phyloP scores from a whole-genome alignment of 2,113 vertebrate genomes.

The Centropus bengalensis region DNA sequence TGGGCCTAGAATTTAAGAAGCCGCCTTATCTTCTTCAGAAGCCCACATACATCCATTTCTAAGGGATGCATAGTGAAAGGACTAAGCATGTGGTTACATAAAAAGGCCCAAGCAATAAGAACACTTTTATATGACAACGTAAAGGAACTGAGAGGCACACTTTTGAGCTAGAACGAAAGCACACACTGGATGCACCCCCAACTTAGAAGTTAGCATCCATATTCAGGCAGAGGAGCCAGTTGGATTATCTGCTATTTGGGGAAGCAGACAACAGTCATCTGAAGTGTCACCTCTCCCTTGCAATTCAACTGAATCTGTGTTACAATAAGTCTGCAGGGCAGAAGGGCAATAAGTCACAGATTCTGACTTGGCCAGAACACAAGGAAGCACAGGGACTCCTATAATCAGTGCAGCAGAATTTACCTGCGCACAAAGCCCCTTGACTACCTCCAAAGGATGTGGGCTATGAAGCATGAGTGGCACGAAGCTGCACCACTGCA shows the following conservation, averaged over 20 bases:
- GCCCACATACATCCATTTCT: neutral
- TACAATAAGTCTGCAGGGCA: neutral
- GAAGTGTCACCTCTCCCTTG: neutral
- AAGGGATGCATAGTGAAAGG: neutral
- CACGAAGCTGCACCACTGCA: fast-evolving
- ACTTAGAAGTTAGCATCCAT: neutral
- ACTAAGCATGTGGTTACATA: neutral
- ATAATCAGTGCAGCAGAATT: neutral
- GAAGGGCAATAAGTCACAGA: neutral
- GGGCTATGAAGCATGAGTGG: neutral
- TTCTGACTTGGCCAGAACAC: neutral
- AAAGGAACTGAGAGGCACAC: neutral
- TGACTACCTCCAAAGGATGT: neutral
- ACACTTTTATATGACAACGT: neutral
- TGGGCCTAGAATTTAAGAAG: neutral
- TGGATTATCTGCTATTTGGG: neutral
- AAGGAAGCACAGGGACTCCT: neutral
- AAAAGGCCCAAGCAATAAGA: fast-evolving
- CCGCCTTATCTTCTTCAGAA: neutral
- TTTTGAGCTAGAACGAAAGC: neutral
- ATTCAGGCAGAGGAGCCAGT: neutral
- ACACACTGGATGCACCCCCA: neutral
- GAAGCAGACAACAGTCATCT: neutral
- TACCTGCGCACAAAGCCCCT: neutral
- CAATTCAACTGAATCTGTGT: neutral